Evolutionary conservation across 2,797 vertebrate genomes (phyloP).

Genomic region (Triplophysa yarkandensis): DNA sequence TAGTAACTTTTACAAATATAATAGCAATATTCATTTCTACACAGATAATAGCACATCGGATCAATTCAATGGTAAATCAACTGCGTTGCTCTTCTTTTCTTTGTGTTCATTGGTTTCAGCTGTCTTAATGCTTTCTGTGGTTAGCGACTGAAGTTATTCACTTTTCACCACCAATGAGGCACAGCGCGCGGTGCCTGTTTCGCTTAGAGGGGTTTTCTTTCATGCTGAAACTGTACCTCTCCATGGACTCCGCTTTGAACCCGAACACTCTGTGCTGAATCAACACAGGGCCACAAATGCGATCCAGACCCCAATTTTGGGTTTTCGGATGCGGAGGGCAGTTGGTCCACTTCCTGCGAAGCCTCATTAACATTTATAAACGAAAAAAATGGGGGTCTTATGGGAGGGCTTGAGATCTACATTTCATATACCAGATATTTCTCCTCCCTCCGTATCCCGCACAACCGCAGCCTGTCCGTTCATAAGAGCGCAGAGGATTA

Average conservation of each 20-base stretch:
- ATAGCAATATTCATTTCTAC: too few species aligned
- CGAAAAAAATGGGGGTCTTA: slow-evolving; percentile 52
- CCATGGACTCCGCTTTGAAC: slow-evolving; percentile 55
- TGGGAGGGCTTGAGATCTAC: slow-evolving; percentile 44
- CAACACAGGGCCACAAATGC: slow-evolving; percentile 49
- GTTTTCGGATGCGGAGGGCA: slow-evolving; percentile 51
- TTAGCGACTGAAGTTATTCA: slow-evolving; percentile 44
- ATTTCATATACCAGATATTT: slow-evolving; percentile 35
- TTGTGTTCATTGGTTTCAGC: not conserved
- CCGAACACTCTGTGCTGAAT: slow-evolving; percentile 42
- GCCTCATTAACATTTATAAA: slow-evolving; percentile 59
- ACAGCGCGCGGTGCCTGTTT: slow-evolving; percentile 53
- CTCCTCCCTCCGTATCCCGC: not conserved
- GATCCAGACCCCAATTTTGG: slow-evolving; percentile 58
- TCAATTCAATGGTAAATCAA: too few species aligned
- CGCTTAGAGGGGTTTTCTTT: slow-evolving; percentile 52
- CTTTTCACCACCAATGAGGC: slow-evolving; percentile 58
- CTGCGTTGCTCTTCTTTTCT: slow-evolving; percentile 19
- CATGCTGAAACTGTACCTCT: slow-evolving; percentile 46
- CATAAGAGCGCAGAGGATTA: slow-evolving; percentile 27
- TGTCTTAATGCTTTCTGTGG: slow-evolving; percentile 28
- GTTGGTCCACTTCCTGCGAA: slow-evolving; percentile 49
- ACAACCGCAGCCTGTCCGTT: slow-evolving; percentile 25
- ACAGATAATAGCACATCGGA: too few species aligned
- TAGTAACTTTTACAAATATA: too few species aligned